Evolutionary conservation across 2,113 vertebrate species (phyloP).

Genomic region (Oreochromis tanganicae): DNA sequence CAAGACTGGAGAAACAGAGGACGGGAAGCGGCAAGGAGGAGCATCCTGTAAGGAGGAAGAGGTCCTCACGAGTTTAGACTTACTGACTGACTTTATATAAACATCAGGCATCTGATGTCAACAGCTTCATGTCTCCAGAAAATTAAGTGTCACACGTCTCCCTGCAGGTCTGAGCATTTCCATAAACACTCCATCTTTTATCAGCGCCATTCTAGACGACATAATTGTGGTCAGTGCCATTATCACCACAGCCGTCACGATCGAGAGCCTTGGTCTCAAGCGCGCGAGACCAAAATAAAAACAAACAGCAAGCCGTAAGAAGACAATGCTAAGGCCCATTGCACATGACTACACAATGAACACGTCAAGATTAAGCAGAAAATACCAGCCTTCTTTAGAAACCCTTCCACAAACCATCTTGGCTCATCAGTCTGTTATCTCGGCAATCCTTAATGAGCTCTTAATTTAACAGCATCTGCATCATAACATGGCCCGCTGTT

Average conservation of each 20-base stretch:
- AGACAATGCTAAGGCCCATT: conserved; percentile 8
- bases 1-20: not conserved
- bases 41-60: not conserved
- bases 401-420: conserved; percentile 27
- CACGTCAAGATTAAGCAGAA: conserved; percentile 1
- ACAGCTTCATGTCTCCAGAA: conserved; percentile 36
- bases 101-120: conserved; percentile 10
- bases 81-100: not conserved
- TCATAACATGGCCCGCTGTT: conserved; percentile 44
- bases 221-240: not conserved
- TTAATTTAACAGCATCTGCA: conserved; percentile 44
- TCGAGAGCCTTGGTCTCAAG: not conserved
- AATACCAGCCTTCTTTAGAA: conserved; percentile 8
- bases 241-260: not conserved
- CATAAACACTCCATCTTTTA: conserved; percentile 30
- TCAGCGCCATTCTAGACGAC: conserved; percentile 9
- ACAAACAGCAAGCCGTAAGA: not conserved
- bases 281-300: not conserved
- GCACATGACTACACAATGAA: conserved; percentile 35
- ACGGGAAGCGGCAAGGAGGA: not conserved
- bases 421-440: conserved; percentile 41
- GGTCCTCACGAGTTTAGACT: conserved; percentile 2
- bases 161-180: conserved; percentile 24
- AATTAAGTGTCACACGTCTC: conserved; percentile 44
- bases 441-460: conserved; percentile 43